These are phyloP conservation scores for Holcopasites calliopsidis DNA, from an alignment of 1,140 invertebrate genomes.

Conservation along the genomic window DNA sequence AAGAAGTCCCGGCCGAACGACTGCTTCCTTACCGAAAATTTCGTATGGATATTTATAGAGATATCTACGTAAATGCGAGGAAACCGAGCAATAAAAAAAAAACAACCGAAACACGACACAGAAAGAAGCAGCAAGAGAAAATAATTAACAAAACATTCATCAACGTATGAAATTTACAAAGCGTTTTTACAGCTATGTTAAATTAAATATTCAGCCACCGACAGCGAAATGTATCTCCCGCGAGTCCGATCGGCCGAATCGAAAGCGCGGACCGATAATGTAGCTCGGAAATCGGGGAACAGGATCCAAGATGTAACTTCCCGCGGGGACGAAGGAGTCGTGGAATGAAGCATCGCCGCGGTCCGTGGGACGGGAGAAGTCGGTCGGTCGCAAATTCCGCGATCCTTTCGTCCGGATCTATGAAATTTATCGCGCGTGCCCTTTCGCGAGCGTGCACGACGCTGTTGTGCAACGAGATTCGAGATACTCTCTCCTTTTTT, in stretches of 20 bases:
- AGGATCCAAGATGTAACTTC: slow-evolving; percentile 25
- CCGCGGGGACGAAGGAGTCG: slow-evolving; percentile 14
- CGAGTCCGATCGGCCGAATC: neutral
- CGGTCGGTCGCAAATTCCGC: slow-evolving; percentile 47
- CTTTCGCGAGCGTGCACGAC: neutral
- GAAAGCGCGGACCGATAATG: slow-evolving; percentile 36
- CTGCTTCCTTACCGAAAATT: neutral
- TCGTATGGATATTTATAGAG: too few species aligned
- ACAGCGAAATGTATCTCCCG: neutral
- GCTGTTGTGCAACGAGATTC: slow-evolving; percentile 31
- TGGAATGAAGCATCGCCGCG: slow-evolving; percentile 36
- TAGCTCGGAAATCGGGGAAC: slow-evolving; percentile 49
- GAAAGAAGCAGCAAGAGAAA: too few species aligned
- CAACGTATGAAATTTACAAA: too few species aligned
- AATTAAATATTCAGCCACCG: too few species aligned
- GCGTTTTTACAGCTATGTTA: neutral
- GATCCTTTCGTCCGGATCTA: slow-evolving; percentile 26
- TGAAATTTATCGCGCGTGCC: slow-evolving; percentile 45
- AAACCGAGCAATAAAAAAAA: too few species aligned
- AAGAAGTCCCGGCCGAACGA: neutral
- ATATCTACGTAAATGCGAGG: too few species aligned
- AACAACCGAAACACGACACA: too few species aligned
- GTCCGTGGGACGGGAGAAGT: slow-evolving; percentile 22
- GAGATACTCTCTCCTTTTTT: slow-evolving; percentile 12
- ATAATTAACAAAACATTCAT: too few species aligned